Evolutionary conservation across 2,888 invertebrate genomes (phyloP), one percentile per base, ranked within the genome.

Genomic region (Phalera bucephala): DNA sequence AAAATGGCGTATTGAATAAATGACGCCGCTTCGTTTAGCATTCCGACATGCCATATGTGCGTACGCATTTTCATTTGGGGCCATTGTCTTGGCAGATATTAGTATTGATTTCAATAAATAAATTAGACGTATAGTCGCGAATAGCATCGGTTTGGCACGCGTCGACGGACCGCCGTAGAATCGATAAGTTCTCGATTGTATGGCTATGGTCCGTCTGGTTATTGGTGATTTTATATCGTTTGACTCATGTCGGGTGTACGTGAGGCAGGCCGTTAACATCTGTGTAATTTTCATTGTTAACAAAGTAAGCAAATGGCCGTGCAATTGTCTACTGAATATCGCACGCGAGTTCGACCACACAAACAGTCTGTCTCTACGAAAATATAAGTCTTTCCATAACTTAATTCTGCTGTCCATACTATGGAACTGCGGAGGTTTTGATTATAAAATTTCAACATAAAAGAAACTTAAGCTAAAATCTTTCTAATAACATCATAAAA

Each of bases 81-180:
- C 87, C 80, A 87, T 89, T 89, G 89, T 89, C 73, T 84, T 79
- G 72, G 73, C 73, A 82, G 88, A 86, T 88, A 88, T 88, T 85
- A 88, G 88, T 88, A 86, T 83, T 85, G 86, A 89, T 89, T 89
- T 88, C 81, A 88, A 88, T 89, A 88, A 86, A 88, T 89, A 88
- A 87, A 89, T 88, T 88, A 89, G 86, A 82, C 73, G 85, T 79
- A 82, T 84, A 75, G 75, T 73, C 81, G 66, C 71, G 68, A 79
- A 88, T 85, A 88, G 88, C 75, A 79, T 76, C 59, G 73, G 75
- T 82, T 88, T 88, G 88, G 87, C 88, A 88, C 87, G 88, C 84
- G 88, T 69, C 81, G 61, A 47, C 48, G 71, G 70, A 85, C 87
- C 73, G 64, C 62, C 71, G 73, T 65, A 80, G 88, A 86, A 87